A percentile compares a stretch with the other conserved stretches of the same genome.
phyloP scores from a whole-genome alignment of 2,888 invertebrate genomes.

The Venusia cambrica region DNA sequence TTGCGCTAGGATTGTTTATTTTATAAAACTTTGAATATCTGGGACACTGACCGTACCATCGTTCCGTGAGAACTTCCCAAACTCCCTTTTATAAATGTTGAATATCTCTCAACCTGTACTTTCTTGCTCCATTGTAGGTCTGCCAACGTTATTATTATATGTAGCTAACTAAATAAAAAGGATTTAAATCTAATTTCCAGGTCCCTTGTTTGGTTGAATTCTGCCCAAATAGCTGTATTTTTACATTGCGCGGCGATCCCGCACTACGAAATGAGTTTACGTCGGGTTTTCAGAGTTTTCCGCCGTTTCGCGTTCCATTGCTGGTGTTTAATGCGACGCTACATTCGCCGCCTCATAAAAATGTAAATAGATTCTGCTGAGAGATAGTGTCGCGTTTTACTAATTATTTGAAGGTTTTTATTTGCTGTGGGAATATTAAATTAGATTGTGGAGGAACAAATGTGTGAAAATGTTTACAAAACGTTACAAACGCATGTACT shows the following conservation, averaged over 20 bases:
- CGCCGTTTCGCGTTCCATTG: slow-evolving; percentile 22
- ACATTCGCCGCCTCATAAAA: slow-evolving; percentile 28
- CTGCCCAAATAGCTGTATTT: too few species aligned
- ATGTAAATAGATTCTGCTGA: slow-evolving; percentile 26
- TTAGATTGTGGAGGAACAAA: slow-evolving; percentile 1
- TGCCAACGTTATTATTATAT: too few species aligned
- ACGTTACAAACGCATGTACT: background rate
- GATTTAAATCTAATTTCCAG: too few species aligned
- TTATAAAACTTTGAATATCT: too few species aligned
- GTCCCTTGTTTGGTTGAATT: too few species aligned
- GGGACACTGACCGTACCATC: too few species aligned
- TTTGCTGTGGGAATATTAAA: slow-evolving; percentile 12
- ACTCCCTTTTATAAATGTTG: too few species aligned
- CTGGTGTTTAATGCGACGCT: slow-evolving; percentile 13
- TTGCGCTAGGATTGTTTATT: too few species aligned
- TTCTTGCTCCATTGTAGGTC: too few species aligned
- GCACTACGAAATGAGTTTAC: slow-evolving; percentile 25
- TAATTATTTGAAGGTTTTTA: slow-evolving; percentile 22
- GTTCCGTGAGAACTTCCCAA: too few species aligned
- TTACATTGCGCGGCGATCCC: slow-evolving; percentile 1
- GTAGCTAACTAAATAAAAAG: too few species aligned
- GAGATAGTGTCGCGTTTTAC: slow-evolving; percentile 15
- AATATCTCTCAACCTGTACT: too few species aligned
- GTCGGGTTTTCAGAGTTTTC: slow-evolving; percentile 21
- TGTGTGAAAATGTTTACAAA: background rate